A percentile compares a stretch with the other conserved stretches of the same genome.
Evolutionary conservation across 1,140 invertebrate species (phyloP).

Genomic region (Trinorchestia longiramus): DNA sequence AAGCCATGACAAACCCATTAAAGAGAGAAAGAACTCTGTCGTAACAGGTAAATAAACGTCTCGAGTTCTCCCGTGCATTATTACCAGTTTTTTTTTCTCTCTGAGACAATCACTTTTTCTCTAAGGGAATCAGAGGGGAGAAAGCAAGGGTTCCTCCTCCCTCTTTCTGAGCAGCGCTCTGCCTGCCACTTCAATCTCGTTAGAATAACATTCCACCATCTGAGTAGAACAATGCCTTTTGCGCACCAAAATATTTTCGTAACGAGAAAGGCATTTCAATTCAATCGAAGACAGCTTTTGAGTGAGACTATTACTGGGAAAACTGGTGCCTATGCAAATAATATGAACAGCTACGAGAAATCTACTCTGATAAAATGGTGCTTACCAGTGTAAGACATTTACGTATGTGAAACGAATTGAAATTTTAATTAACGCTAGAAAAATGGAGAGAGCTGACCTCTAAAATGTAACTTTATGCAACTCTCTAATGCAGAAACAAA

Average conservation of each 20-base stretch:
- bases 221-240: slow-evolving; percentile 22
- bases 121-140: not conserved
- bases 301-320: not conserved
- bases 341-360: not conserved
- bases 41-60: not conserved
- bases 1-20: not conserved
- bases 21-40: not conserved
- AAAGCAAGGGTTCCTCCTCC: not conserved
- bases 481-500: not conserved
- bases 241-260: not conserved
- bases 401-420: not conserved
- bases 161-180: not conserved
- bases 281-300: not conserved
- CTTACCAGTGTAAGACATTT: not conserved
- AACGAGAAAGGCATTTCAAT: not conserved
- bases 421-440: no score
- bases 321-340: not conserved
- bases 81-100: not conserved
- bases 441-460: not conserved
- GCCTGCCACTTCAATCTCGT: slow-evolving; percentile 7
- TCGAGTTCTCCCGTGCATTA: not conserved
- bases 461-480: not conserved
- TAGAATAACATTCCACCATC: slow-evolving; percentile 24
- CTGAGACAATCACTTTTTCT: not conserved
- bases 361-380: no score